phyloP scores from a whole-genome alignment of 1,140 invertebrate species.

The Phortica variegata region DNA sequence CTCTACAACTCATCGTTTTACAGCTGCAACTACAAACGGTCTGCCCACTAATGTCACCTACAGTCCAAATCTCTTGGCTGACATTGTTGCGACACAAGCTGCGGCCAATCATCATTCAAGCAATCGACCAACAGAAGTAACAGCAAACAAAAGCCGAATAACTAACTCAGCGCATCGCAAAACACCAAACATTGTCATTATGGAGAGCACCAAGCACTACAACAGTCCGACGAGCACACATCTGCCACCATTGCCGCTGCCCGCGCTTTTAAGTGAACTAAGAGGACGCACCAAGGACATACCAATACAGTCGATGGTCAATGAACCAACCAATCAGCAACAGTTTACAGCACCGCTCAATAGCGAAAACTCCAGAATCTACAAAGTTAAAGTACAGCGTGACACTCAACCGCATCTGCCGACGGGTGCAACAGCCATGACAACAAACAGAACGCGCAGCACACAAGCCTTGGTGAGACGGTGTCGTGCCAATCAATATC shows the following conservation, averaged over 20 bases:
- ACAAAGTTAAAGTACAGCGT: conserved; percentile 46
- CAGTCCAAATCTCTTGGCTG: conserved; percentile 32
- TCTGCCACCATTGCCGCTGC: conserved; percentile 1
- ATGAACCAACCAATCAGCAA: conserved; percentile 11
- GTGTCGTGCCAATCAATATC: conserved; percentile 39
- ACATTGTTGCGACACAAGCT: conserved; percentile 22
- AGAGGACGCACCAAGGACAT: conserved; percentile 28
- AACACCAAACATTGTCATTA: conserved; percentile 27
- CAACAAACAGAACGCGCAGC: conserved; percentile 4
- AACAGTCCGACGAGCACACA: conserved; percentile 5
- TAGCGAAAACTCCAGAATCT: conserved; percentile 42
- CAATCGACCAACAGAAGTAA: background rate
- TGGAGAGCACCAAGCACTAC: conserved; percentile 13
- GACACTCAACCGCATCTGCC: conserved; percentile 3
- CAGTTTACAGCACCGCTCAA: conserved; percentile 26
- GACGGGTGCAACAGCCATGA: conserved; percentile 1
- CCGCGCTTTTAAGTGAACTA: conserved; percentile 12
- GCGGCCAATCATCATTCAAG: conserved; percentile 3
- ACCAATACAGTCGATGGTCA: conserved; percentile 18
- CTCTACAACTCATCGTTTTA: background rate
- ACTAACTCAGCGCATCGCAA: background rate
- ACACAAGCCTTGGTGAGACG: conserved; percentile 1
- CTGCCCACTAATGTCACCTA: conserved; percentile 12
- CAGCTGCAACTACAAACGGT: background rate
- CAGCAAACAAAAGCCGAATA: conserved; percentile 20